phyloP scores from a whole-genome alignment of 1,140 invertebrate species.

The Geopemphigus sp. region DNA sequence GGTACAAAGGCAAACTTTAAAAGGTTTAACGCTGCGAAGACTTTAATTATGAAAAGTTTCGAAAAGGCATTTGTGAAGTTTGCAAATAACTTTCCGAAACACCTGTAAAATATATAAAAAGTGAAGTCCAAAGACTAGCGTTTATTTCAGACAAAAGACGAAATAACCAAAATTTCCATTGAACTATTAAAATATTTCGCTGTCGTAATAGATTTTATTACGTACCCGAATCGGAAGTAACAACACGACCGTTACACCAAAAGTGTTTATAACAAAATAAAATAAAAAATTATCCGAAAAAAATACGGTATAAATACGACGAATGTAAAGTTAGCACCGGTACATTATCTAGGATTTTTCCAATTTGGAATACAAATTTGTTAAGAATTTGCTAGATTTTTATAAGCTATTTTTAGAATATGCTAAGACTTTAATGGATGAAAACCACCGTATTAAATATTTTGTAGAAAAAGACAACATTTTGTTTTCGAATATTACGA shows the following conservation, averaged over 20 bases:
- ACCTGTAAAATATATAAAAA: conserved; percentile 16
- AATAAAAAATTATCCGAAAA: too few species aligned
- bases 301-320: too few species aligned
- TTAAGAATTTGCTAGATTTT: too few species aligned
- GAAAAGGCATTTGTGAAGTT: not conserved
- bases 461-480: too few species aligned
- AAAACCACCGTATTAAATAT: too few species aligned
- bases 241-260: not conserved
- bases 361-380: too few species aligned
- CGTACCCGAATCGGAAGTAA: not conserved
- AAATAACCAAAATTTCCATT: not conserved
- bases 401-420: too few species aligned
- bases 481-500: too few species aligned
- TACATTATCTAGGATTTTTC: too few species aligned
- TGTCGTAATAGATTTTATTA: not conserved
- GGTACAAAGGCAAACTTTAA: conserved; percentile 3
- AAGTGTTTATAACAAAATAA: too few species aligned
- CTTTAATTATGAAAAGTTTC: conserved; percentile 28
- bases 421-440: too few species aligned
- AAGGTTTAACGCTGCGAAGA: conserved; percentile 14
- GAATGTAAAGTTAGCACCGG: too few species aligned
- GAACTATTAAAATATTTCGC: conserved; percentile 5
- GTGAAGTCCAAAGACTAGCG: not conserved
- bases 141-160: conserved; percentile 1
- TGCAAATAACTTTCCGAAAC: conserved; percentile 16